phyloP scores from a whole-genome alignment of 2,888 invertebrate species.

The Ormyrus labotus region DNA sequence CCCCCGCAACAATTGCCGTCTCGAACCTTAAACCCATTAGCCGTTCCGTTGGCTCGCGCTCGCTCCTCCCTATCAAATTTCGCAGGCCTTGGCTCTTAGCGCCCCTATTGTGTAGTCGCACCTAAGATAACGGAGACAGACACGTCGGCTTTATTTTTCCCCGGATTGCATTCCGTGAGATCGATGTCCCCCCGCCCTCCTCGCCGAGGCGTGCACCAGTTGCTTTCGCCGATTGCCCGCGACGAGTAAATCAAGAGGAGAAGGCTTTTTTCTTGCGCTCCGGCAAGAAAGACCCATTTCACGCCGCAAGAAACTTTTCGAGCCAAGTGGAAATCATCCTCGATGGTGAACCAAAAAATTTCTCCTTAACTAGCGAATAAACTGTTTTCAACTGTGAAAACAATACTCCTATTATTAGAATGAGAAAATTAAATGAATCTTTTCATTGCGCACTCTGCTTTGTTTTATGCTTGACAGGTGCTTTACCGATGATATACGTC shows the following conservation, averaged over 20 bases:
- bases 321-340: too few species aligned
- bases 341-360: too few species aligned
- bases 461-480: too few species aligned
- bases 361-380: too few species aligned
- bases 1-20: slow-evolving; percentile 52
- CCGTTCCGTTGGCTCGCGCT: slow-evolving; percentile 24
- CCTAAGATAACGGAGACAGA: too few species aligned
- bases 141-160: slow-evolving; percentile 8
- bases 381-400: too few species aligned
- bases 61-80: slow-evolving; percentile 34
- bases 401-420: too few species aligned
- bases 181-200: slow-evolving; percentile 7
- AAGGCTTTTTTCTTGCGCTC: neutral
- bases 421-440: too few species aligned
- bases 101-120: neutral
- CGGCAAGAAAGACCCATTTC: too few species aligned
- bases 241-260: neutral
- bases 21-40: slow-evolving; percentile 57
- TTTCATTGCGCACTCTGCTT: too few species aligned
- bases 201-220: neutral
- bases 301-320: too few species aligned
- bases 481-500: too few species aligned
- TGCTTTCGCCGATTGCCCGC: slow-evolving; percentile 15
- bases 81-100: neutral
- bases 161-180: slow-evolving; percentile 17